Percentiles rank a stretch among this genome's conserved stretches.
These are phyloP conservation scores for Apolygus lucorum DNA, from an alignment of 1,140 invertebrate genomes.

Conservation along the genomic window DNA sequence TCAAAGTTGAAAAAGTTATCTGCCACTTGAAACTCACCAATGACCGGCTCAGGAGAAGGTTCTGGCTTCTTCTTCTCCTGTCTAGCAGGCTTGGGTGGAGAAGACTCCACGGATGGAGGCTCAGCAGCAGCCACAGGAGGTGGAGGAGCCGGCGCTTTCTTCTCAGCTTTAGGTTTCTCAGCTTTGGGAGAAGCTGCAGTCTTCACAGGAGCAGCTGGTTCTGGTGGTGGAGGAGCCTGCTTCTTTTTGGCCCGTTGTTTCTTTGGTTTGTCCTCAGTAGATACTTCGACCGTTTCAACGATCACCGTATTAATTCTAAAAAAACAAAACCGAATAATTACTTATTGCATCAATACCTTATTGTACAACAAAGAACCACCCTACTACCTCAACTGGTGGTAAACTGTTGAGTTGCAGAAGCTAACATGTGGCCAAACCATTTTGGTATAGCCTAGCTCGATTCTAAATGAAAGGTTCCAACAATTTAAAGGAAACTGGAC, in stretches of 20 bases:
- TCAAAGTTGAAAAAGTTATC: not conserved
- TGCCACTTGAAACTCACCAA: not conserved
- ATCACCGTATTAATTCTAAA: not conserved
- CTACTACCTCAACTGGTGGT: too few species aligned
- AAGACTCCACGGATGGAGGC: constrained; percentile 2
- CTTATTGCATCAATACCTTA: too few species aligned
- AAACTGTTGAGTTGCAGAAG: too few species aligned
- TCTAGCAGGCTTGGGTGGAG: constrained; percentile 17
- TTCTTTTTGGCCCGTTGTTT: not conserved
- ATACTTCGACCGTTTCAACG: not conserved
- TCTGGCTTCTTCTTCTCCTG: constrained; percentile 13
- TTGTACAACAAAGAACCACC: too few species aligned
- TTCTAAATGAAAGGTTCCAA: too few species aligned
- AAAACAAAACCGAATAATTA: too few species aligned
- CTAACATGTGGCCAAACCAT: too few species aligned
- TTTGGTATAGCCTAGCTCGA: too few species aligned
- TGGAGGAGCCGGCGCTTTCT: not conserved
- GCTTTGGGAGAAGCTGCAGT: too few species aligned
- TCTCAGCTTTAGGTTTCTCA: not conserved
- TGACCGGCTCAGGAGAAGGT: constrained; percentile 21
- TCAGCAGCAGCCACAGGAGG: not conserved
- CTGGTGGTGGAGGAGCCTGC: not conserved
- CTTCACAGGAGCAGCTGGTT: not conserved
- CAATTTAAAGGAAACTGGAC: too few species aligned
- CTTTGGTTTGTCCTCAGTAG: not conserved